A percentile compares a stretch with the other conserved stretches of the same genome.
phyloP scores from a whole-genome alignment of 2,888 invertebrate species.

The Eupeodes latifasciatus region DNA sequence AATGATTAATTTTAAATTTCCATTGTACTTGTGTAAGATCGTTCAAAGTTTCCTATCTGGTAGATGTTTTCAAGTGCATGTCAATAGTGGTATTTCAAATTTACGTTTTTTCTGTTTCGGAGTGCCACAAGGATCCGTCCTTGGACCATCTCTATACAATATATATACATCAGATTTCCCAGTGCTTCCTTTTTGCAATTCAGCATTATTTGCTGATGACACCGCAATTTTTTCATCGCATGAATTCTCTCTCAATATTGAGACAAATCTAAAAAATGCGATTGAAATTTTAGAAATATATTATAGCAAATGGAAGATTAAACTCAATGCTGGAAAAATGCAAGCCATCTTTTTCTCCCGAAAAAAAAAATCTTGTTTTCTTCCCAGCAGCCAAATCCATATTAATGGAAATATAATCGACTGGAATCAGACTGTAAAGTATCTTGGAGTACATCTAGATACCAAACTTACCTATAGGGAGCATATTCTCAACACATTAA shows the following conservation, averaged over 20 bases:
- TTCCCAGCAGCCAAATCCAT: not conserved
- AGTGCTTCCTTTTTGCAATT: not conserved
- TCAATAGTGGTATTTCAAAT: not conserved
- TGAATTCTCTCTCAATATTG: too few relatives aligned
- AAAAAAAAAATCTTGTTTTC: not conserved
- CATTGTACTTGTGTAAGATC: not conserved
- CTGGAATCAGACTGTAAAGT: too few relatives aligned
- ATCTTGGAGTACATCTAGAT: too few relatives aligned
- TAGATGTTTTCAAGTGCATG: too few relatives aligned
- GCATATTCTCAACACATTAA: too few relatives aligned
- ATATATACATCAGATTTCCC: not conserved
- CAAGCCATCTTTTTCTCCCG: not conserved
- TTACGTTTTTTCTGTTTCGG: not conserved
- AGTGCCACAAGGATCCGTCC: not conserved
- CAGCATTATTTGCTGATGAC: not conserved
- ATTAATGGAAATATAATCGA: too few relatives aligned
- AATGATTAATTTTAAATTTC: not conserved
- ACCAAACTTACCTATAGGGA: too few relatives aligned
- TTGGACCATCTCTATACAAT: not conserved
- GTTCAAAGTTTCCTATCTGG: not conserved
- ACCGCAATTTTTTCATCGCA: not conserved
- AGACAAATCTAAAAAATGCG: too few relatives aligned
- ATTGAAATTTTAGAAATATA: too few relatives aligned
- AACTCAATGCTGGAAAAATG: too few relatives aligned
- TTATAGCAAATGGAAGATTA: too few relatives aligned